These are phyloP conservation scores for Gandaritis pyraliata DNA, from an alignment of 2,888 invertebrate species.

Conservation along the genomic window DNA sequence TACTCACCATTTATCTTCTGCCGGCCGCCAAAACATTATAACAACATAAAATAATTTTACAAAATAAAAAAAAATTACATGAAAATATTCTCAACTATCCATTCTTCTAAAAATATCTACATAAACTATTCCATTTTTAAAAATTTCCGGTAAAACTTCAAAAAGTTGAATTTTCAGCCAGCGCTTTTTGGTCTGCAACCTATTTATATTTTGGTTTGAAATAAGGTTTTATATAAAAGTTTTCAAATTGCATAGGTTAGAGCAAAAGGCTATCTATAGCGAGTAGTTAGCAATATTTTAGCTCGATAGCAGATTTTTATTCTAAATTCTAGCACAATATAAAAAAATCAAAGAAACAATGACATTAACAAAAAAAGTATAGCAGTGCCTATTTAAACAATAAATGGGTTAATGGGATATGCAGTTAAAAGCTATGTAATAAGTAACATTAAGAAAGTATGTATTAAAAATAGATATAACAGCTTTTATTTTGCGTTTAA, in stretches of 20 bases:
- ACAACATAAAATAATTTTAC: constrained; percentile 6
- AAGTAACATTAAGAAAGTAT: constrained; percentile 65
- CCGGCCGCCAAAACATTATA: constrained; percentile 35
- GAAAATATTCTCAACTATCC: constrained; percentile 10
- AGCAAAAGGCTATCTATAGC: no score
- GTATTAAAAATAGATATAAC: constrained; percentile 27
- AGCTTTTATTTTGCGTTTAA: constrained; percentile 21
- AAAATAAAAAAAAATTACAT: constrained; percentile 17
- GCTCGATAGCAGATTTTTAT: no score
- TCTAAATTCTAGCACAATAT: no score
- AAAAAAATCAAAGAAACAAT: background rate
- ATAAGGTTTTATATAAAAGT: no score
- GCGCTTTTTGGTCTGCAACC: background rate
- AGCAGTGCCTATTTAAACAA: background rate
- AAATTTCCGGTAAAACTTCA: background rate
- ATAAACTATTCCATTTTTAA: constrained; percentile 9
- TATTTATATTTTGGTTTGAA: background rate
- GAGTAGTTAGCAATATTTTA: no score
- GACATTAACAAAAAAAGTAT: constrained; percentile 1
- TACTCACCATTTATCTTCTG: constrained; percentile 25
- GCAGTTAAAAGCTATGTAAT: constrained; percentile 57
- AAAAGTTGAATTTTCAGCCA: constrained; percentile 4
- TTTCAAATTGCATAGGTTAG: no score
- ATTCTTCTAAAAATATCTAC: constrained; percentile 2
- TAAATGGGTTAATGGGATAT: constrained; percentile 76